phyloP scores from a whole-genome alignment of 2,888 invertebrate species.

The Conchocele bisecta region DNA sequence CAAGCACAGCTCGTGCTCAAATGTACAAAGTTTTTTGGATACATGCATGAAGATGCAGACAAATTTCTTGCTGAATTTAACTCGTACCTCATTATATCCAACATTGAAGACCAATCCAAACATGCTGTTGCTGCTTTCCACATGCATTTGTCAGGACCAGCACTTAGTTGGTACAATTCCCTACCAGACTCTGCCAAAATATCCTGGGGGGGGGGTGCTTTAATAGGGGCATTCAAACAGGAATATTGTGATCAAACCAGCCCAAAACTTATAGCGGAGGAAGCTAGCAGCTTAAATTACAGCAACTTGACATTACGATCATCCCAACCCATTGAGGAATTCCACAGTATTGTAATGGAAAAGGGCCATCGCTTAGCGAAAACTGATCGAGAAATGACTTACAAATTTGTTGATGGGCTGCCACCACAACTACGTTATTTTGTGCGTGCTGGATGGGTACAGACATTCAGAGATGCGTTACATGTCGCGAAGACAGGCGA shows the following conservation, averaged over 20 bases:
- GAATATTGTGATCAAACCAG: no score
- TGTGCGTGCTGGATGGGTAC: conserved; percentile 11
- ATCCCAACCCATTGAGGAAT: conserved; percentile 16
- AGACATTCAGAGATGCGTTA: conserved; percentile 8
- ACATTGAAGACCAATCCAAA: no score
- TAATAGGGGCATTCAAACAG: no score
- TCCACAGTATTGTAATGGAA: conserved; percentile 8
- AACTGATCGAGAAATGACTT: conserved; percentile 8
- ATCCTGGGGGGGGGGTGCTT: no score
- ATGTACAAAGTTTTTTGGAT: not conserved
- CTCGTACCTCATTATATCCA: no score
- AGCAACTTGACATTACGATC: not conserved
- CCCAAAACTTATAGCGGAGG: no score
- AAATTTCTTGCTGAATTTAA: conserved; percentile 8
- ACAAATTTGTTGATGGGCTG: conserved; percentile 18
- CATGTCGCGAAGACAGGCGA: conserved; percentile 21
- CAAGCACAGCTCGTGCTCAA: no score
- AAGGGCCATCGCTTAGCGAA: conserved; percentile 14
- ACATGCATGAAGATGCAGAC: conserved; percentile 5
- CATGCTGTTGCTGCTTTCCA: conserved; percentile 6
- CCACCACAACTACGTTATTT: conserved; percentile 26
- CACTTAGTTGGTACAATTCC: no score
- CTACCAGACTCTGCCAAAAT: no score
- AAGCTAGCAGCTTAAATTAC: no score
- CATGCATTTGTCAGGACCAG: not conserved